These are phyloP conservation scores for Dicrurus megarhynchus DNA, from an alignment of 2,113 vertebrate species.

Conservation along the genomic window DNA sequence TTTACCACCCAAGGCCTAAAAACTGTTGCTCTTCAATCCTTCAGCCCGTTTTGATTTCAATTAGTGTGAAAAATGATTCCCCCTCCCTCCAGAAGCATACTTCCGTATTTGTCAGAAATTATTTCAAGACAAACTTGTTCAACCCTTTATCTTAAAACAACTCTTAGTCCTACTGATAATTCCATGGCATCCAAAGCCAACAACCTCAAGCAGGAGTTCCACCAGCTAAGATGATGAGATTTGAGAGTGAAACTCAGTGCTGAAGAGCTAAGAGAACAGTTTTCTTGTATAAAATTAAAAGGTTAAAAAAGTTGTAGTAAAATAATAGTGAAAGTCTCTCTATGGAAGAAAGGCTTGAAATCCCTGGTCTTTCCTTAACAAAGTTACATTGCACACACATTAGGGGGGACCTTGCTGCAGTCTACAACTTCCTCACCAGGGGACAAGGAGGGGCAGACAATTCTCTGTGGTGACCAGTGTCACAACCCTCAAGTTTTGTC, in stretches of 20 bases:
- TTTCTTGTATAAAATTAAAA: background rate
- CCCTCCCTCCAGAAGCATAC: background rate
- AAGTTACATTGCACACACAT: background rate
- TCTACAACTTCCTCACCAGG: background rate
- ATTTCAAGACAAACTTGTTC: background rate
- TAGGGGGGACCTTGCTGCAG: background rate
- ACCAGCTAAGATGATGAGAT: background rate
- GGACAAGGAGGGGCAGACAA: background rate
- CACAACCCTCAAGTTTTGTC: background rate
- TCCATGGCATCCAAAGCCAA: background rate
- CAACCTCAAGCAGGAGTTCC: background rate
- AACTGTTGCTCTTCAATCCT: background rate
- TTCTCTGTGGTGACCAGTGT: background rate
- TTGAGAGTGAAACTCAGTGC: background rate
- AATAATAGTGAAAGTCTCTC: background rate
- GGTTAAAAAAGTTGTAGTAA: background rate
- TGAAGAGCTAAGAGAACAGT: background rate
- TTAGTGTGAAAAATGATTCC: background rate
- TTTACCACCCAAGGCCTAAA: background rate
- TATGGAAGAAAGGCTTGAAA: background rate
- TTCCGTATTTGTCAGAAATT: background rate
- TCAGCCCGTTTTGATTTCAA: background rate
- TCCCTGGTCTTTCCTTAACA: background rate
- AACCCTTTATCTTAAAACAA: background rate
- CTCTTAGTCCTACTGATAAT: background rate